These are phyloP conservation scores for Petrocephalus schoutedeni DNA, from an alignment of 2,797 vertebrate species.

Conservation along the genomic window DNA sequence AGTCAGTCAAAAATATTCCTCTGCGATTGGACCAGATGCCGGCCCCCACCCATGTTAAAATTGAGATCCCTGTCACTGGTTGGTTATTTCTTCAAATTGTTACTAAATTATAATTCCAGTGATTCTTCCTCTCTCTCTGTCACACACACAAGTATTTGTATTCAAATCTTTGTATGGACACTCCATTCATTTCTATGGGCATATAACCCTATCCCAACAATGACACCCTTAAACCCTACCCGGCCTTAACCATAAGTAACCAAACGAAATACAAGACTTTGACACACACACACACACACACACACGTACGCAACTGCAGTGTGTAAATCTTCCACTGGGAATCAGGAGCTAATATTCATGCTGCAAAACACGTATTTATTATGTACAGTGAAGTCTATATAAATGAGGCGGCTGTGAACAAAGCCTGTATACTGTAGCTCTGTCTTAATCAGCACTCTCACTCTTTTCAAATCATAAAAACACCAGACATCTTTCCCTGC, in stretches of 20 bases:
- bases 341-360: background rate
- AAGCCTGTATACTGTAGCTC: background rate
- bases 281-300: background rate
- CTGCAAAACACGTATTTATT: background rate
- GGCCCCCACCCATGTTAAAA: background rate
- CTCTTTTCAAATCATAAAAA: constrained; percentile 8
- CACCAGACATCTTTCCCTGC: constrained; percentile 26
- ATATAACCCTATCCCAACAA: background rate
- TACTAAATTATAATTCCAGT: background rate
- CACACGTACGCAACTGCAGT: background rate
- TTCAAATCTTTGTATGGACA: background rate
- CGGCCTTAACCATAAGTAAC: background rate
- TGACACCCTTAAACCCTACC: background rate
- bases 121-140: background rate
- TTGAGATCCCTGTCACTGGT: background rate
- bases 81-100: background rate
- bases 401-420: background rate
- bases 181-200: background rate
- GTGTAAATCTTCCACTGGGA: background rate
- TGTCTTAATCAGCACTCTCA: background rate
- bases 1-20: background rate
- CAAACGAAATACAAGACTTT: background rate
- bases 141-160: no score
- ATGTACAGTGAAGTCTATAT: background rate
- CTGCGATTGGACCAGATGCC: background rate